Conservation (phyloP, 64 coral and sea anemone genomes). For the Actinia tenebrosa region DNA sequence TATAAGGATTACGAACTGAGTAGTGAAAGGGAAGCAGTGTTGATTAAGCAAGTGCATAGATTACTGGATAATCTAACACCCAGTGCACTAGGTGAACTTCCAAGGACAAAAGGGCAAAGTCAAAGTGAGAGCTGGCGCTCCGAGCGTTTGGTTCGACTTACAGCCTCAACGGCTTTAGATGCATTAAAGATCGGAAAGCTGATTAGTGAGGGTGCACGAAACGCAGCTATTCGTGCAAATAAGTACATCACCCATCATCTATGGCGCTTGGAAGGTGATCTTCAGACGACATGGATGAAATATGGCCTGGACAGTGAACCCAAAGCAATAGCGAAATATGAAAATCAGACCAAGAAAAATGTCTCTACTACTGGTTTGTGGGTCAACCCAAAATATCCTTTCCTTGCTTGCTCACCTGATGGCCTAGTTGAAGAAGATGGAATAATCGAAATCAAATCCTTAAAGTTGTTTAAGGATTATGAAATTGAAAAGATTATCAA, state of each 20-base stretch:
- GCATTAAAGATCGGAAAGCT: constrained; percentile 22
- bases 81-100: constrained; percentile 6
- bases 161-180: constrained; percentile 13
- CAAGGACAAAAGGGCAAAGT: constrained; percentile 41
- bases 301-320: constrained; percentile 36
- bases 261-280: constrained; percentile 28
- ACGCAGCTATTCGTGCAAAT: background rate
- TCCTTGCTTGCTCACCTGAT: constrained; percentile 43
- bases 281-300: constrained; percentile 29
- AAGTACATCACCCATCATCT: constrained; percentile 31
- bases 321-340: constrained; percentile 40
- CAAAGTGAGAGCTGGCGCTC: constrained; percentile 17
- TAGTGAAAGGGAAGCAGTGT: background rate
- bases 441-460: constrained; percentile 45
- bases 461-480: constrained; percentile 49
- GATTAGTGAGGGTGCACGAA: constrained; percentile 1
- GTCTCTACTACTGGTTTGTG: constrained; percentile 46
- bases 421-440: constrained; percentile 34
- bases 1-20: constrained; percentile 46
- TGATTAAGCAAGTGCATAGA: too few species aligned
- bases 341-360: constrained; percentile 32
- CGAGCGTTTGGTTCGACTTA: constrained; percentile 28
- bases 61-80: constrained; percentile 15
- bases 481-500: constrained; percentile 23
- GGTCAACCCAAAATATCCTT: constrained; percentile 64